Conservation (phyloP, 1,140 invertebrate species). For the Argopecten irradians region DNA sequence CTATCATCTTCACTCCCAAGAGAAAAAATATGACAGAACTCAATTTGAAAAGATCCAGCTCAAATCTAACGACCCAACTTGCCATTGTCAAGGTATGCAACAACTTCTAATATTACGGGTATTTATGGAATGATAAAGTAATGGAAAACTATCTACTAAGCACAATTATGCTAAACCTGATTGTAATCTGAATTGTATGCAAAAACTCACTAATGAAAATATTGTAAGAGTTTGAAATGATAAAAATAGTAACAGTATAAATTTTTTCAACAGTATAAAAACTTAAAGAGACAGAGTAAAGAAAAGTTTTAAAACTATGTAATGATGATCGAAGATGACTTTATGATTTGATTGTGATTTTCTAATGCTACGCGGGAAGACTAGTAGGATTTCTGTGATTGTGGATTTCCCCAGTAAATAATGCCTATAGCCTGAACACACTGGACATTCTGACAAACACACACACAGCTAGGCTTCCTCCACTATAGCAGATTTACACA, state of each 20-base stretch:
- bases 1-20: no score
- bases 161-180: no score
- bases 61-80: no score
- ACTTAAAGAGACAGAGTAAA: not conserved
- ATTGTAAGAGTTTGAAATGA: not conserved
- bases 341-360: not conserved
- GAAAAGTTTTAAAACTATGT: not conserved
- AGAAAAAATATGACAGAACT: no score
- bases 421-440: conserved; percentile 26
- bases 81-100: no score
- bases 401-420: not conserved
- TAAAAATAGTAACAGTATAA: not conserved
- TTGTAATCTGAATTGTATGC: no score
- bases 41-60: no score
- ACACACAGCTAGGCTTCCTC: conserved; percentile 38
- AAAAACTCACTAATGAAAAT: not conserved
- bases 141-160: no score
- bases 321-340: not conserved
- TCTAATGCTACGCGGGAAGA: not conserved
- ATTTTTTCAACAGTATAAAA: not conserved
- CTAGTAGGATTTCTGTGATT: not conserved
- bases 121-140: no score
- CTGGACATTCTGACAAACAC: conserved; percentile 31
- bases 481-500: conserved; percentile 42
- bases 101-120: no score